Percentiles rank a stretch among this genome's conserved stretches.
Conservation (phyloP, 2,113 vertebrate species). For the Scartelaos histophorus region DNA sequence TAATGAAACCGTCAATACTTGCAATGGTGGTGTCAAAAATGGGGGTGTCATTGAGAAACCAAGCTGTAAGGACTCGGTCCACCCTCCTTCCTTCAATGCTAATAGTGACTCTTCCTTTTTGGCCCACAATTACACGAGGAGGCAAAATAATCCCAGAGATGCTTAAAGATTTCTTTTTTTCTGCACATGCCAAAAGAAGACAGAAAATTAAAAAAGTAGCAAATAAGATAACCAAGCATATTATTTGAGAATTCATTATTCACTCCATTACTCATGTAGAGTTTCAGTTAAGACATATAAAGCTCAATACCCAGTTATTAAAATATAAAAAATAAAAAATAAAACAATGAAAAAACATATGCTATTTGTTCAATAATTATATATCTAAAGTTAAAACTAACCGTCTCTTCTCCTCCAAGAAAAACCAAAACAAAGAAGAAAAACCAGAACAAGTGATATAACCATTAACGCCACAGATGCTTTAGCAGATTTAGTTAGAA, state of each 20-base stretch:
- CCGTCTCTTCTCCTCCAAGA: conserved; percentile 81
- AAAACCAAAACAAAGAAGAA: conserved; percentile 80
- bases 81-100: conserved; percentile 77
- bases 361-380: background rate
- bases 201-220: background rate
- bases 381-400: conserved; percentile 37
- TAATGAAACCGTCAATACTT: conserved; percentile 43
- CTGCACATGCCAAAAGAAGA: conserved; percentile 33
- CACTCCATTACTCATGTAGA: background rate
- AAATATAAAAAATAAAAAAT: too few species aligned
- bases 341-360: background rate
- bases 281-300: too few species aligned
- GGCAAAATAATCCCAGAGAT: conserved; percentile 78
- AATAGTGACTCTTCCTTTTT: conserved; percentile 74
- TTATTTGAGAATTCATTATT: background rate
- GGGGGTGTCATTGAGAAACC: conserved; percentile 76
- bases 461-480: conserved; percentile 79
- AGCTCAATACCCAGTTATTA: too few species aligned
- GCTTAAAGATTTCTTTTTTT: conserved; percentile 77
- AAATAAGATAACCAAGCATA: background rate
- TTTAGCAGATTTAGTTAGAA: conserved; percentile 77
- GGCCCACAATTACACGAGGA: conserved; percentile 70
- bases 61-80: conserved; percentile 71
- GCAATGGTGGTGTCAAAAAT: conserved; percentile 70
- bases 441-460: conserved; percentile 77